Percentiles rank a stretch among this genome's conserved stretches.
These are phyloP conservation scores for Coptotermes formosanus DNA, from an alignment of 1,140 invertebrate genomes.

Conservation along the genomic window DNA sequence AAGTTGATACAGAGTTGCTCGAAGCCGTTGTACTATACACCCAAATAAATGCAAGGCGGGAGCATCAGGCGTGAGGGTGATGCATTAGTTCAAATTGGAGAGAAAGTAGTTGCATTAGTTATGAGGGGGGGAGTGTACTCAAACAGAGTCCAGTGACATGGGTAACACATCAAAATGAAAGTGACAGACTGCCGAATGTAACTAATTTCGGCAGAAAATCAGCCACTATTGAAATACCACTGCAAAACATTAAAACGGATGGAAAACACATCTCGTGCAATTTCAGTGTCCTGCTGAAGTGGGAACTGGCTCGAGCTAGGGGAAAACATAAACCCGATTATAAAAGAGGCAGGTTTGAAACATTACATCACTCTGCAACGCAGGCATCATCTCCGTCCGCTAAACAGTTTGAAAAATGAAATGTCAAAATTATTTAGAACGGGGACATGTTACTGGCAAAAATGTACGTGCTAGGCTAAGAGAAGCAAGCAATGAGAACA, in stretches of 20 bases:
- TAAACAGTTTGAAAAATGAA: background rate
- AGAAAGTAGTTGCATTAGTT: background rate
- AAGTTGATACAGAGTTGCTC: conserved; percentile 99
- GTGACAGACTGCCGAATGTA: background rate
- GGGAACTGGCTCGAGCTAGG: background rate
- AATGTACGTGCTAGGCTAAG: background rate
- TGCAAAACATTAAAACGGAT: background rate
- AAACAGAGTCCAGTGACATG: no score
- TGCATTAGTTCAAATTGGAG: background rate
- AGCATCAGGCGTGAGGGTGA: background rate
- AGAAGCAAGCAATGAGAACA: background rate
- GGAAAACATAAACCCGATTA: background rate
- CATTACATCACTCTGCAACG: background rate
- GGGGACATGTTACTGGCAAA: background rate
- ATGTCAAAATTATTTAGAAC: background rate
- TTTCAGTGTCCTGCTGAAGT: background rate
- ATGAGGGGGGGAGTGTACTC: background rate
- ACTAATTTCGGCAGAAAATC: background rate
- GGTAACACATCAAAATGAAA: background rate
- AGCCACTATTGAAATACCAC: background rate
- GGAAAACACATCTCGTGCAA: background rate
- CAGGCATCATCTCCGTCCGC: background rate
- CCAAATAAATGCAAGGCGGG: background rate
- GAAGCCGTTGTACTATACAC: conserved; percentile 89
- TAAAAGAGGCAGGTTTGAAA: background rate